Conservation (phyloP, 64 coral and sea anemone species). For the Stichodactyla helianthus region DNA sequence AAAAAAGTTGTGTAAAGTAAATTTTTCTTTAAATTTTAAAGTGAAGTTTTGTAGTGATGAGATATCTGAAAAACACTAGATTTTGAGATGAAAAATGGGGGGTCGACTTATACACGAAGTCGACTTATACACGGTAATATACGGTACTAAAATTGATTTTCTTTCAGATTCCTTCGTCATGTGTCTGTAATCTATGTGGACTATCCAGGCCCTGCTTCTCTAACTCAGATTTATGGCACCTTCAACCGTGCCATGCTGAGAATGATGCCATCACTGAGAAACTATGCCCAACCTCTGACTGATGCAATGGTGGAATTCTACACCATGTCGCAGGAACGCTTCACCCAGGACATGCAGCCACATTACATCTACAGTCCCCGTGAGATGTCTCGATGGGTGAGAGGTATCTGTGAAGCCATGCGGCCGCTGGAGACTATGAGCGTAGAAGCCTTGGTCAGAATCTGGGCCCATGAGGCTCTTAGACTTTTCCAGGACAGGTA, state of each 20-base stretch:
- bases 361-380: constrained; percentile 99
- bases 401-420: constrained; percentile 92
- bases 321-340: constrained; percentile 96
- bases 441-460: constrained; percentile 74
- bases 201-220: constrained; percentile 78
- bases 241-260: constrained; percentile 98
- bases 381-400: constrained; percentile 97
- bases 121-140: too few species aligned
- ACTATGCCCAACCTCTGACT: constrained; percentile 87
- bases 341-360: constrained; percentile 99
- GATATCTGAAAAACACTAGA: too few species aligned
- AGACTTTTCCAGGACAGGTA: constrained; percentile 96
- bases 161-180: constrained; percentile 86
- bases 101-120: too few species aligned
- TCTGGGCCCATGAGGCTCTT: constrained; percentile 97
- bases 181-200: constrained; percentile 93
- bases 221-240: constrained; percentile 96
- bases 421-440: constrained; percentile 85
- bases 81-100: too few species aligned
- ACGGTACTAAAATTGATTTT: too few species aligned
- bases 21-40: too few species aligned
- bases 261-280: constrained; percentile 85
- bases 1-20: too few species aligned
- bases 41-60: too few species aligned
- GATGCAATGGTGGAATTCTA: constrained; percentile 99